Base-by-base conservation (phyloP, 1,140 invertebrate genomes). In the Heterodera schachtii region DNA sequence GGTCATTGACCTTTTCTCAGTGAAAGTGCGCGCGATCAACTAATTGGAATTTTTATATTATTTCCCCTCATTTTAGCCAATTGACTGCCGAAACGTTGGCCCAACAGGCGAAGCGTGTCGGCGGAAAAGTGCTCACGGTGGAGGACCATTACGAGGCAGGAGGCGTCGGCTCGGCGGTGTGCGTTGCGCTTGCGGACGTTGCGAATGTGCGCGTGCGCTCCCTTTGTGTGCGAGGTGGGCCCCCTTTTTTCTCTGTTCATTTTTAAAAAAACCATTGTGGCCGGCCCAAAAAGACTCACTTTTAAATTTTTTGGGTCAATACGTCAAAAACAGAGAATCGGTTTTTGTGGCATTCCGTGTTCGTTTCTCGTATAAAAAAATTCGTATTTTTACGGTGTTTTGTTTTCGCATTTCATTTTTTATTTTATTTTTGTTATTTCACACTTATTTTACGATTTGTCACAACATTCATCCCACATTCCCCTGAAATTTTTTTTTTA, bases 71-170 rank as follows among this genome's bases (percentile, higher is more conserved):
- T 78, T 78, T 41, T 9, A 78, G 91, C 97, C 97, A 0, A 91
- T 99, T 69, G 97, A 99, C 91, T n/a, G 92, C 92, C 70, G 92
- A 92, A 2, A 92, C 93, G 0, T 93, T 99, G 49, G 91, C 94
- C 69, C 91, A 92, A 71, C 93, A 96, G 90, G 96, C 96, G 13
- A 92, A 93, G 73, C 93, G 94, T 73, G 93, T 93, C 81, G 94
- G 94, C 57, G 95, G 95, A 0, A 92, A 93, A 44, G 93, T 98
- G 60, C 87, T 99, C 69, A 96, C 96, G 47, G 95, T 98, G 6
- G 97, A 99, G 90, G 97, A 99, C 91, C 97, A 99, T 91, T 99
- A 99, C 90, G 92, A 94, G 70, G 94, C 87, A 94, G 96, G 97
- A 88, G 97, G 97, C 83, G 89, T 99, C 74, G 97, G 97, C 81